These are phyloP conservation scores for Anoplopoma fimbria DNA, from an alignment of 2,113 vertebrate species.

Conservation along the genomic window DNA sequence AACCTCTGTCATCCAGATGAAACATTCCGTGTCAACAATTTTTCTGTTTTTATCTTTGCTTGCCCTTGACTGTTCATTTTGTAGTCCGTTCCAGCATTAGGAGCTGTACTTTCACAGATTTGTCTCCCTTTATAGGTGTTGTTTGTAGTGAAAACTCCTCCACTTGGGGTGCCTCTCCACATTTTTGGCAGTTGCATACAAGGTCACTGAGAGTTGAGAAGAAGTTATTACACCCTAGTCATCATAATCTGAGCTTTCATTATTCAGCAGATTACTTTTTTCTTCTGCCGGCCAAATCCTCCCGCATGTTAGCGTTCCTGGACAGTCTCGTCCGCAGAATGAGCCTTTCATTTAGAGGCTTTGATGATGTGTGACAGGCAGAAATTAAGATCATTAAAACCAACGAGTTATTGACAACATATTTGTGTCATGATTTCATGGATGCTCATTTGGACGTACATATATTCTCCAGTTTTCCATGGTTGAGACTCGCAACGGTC, in stretches of 20 bases:
- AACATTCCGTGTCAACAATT: background rate
- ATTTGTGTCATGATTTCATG: slow-evolving; percentile 32
- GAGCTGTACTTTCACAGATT: slow-evolving; percentile 25
- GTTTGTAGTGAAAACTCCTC: slow-evolving; percentile 13
- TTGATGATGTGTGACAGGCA: slow-evolving; percentile 44
- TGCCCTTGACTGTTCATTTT: slow-evolving; percentile 15
- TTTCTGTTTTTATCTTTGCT: slow-evolving; percentile 17
- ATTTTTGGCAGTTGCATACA: slow-evolving; percentile 16
- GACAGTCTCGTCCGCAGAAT: slow-evolving; percentile 16
- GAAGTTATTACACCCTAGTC: slow-evolving; percentile 42
- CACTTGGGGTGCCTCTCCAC: background rate
- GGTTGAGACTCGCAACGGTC: background rate
- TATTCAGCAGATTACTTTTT: slow-evolving; percentile 36
- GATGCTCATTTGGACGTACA: slow-evolving; percentile 10
- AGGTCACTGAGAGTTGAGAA: slow-evolving; percentile 56
- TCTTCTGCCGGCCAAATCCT: slow-evolving; percentile 22
- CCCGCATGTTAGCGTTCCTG: slow-evolving; percentile 21
- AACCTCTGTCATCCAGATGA: slow-evolving; percentile 18
- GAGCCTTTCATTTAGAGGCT: slow-evolving; percentile 36
- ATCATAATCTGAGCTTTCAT: slow-evolving; percentile 49
- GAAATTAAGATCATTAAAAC: slow-evolving; percentile 48
- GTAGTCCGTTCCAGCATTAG: background rate
- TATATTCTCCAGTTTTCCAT: slow-evolving; percentile 16
- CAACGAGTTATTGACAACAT: slow-evolving; percentile 22
- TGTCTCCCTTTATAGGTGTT: slow-evolving; percentile 1